Evolutionary conservation across 53 echinoderm and acorn worm genomes (phyloP).

Genomic region (Echinometra lucunter): DNA sequence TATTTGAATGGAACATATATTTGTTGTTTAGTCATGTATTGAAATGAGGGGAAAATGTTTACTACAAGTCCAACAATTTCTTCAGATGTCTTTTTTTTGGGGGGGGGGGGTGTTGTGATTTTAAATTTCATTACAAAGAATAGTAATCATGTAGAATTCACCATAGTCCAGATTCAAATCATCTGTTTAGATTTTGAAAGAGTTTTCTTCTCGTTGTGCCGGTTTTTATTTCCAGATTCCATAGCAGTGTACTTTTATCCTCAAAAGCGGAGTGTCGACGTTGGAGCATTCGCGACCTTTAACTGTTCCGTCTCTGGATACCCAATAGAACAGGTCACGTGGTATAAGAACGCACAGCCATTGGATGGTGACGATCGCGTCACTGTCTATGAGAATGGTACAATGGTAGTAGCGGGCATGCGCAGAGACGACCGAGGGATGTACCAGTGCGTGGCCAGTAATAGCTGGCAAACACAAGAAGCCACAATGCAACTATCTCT

Average conservation of each 20-base stretch:
- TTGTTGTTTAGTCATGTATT: no score
- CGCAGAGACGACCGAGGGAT: conserved; percentile 90
- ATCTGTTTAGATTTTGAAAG: background rate
- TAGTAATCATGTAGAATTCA: no score
- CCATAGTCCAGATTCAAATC: no score
- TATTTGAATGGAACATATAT: no score
- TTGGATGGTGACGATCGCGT: conserved; percentile 93
- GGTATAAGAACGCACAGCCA: conserved; percentile 97
- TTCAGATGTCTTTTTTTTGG: no score
- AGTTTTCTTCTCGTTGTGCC: background rate
- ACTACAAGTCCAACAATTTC: no score
- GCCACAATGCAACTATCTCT: conserved; percentile 98
- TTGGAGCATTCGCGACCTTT: conserved; percentile 93
- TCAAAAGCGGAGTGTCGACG: conserved; percentile 92
- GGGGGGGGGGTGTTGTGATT: no score
- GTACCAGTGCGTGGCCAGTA: conserved; percentile 97
- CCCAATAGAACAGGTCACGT: conserved; percentile 89
- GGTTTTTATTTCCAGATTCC: conserved; percentile 87
- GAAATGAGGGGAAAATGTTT: no score
- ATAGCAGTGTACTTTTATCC: conserved; percentile 95
- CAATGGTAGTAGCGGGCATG: conserved; percentile 95
- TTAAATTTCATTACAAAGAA: no score
- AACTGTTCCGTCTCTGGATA: conserved; percentile 95
- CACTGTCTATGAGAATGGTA: conserved; percentile 90
- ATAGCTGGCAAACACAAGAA: conserved; percentile 93